Base-by-base conservation (phyloP, 2,888 invertebrate species). In the Lasioglossum oenotherae region DNA sequence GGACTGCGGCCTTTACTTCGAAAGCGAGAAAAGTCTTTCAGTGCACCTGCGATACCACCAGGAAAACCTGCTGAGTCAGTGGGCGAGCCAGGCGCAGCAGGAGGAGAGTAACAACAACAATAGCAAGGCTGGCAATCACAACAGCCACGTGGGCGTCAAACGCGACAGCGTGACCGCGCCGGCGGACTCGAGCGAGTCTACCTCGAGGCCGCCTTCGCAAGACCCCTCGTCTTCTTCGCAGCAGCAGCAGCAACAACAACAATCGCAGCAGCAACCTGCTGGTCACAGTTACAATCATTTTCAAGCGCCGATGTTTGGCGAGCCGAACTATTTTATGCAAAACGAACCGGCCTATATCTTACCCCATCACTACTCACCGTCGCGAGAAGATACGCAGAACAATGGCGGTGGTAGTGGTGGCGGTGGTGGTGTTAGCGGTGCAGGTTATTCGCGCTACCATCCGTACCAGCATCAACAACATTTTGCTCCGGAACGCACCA, bases 31-130 rank as follows among this genome's bases (percentile, higher is more conserved):
- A 93, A 98, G 97, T 85, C 96, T 98, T 90, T 97, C 98, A 93
- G 98, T 98, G 88, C 98, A 98, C 95, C 96, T 97, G 92, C 97
- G 97, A 93, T 98, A 98, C 95, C 97, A 98, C 93, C 97, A 97
- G 95, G 97, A 98, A 93, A 97, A 97, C 93, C 96, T 97, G 91
- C 96, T 97, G 93, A 97, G 96, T 89, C 97, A 97, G 95, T 98
- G 98, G 98, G 97, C 97, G 78, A 96, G 96, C 74, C 97, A 96
- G 91, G 94, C 95, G 53, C 94, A 94, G 76, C 96, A 96, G 93
- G 96, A 96, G 89, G 96, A 97, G 88, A 97, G 97, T 93, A 97
- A 97, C 95, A 97, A 97, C 95, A 96, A 95, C 91, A 96, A 96
- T 92, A 96, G 95, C 87, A 95, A 95, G 87, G 93, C 95, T 69